These are phyloP conservation scores for Smittia aterrima DNA, from an alignment of 2,888 invertebrate genomes.

Conservation along the genomic window DNA sequence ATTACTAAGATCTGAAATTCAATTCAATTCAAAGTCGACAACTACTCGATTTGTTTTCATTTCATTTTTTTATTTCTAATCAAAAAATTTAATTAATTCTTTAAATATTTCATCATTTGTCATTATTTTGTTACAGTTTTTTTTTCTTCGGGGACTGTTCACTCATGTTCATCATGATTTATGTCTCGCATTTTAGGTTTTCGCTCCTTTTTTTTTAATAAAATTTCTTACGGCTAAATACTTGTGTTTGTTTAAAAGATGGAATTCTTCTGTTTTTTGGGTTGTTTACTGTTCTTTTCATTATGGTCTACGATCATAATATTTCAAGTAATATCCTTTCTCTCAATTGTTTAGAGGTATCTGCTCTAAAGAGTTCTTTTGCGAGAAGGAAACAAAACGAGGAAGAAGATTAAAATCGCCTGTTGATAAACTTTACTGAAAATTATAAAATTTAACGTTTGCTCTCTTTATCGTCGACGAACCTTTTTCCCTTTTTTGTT, in stretches of 20 bases:
- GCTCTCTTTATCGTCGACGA: too few relatives aligned
- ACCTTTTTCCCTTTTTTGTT: too few relatives aligned
- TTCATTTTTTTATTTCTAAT: constrained; percentile 40
- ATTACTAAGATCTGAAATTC: too few relatives aligned
- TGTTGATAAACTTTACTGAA: not conserved
- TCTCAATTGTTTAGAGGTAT: constrained; percentile 17
- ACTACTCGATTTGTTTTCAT: constrained; percentile 17
- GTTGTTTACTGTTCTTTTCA: constrained; percentile 1
- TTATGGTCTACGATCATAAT: constrained; percentile 22
- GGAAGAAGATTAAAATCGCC: not conserved
- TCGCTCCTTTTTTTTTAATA: not conserved
- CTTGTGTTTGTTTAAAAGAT: constrained; percentile 22
- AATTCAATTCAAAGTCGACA: not conserved
- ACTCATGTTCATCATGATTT: constrained; percentile 17
- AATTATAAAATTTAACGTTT: not conserved
- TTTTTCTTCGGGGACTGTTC: constrained; percentile 8
- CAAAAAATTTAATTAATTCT: constrained; percentile 39
- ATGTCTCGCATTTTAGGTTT: constrained; percentile 13
- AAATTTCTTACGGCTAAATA: constrained; percentile 17
- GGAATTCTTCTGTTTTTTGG: constrained; percentile 14
- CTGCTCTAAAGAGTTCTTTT: constrained; percentile 6
- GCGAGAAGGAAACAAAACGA: not conserved
- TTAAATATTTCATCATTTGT: constrained; percentile 35
- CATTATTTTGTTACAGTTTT: constrained; percentile 29
- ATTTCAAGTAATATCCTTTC: not conserved